Evolutionary conservation across 2,113 vertebrate genomes (phyloP).

Genomic region (Bothrops jararaca): DNA sequence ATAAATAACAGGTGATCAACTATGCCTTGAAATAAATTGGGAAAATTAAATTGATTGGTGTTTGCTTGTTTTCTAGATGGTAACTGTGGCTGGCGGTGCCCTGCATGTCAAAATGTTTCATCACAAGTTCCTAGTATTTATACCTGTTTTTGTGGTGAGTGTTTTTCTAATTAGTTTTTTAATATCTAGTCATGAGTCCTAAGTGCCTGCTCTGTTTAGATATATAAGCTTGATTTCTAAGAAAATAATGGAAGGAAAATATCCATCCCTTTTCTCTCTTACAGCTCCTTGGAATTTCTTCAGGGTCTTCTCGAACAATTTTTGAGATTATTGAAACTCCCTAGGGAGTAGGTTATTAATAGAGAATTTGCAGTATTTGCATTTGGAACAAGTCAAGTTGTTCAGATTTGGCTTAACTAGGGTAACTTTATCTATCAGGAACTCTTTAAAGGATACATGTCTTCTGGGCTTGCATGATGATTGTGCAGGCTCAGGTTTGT

Average conservation of each 20-base stretch:
- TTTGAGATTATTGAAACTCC: neutral
- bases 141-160: slow-evolving; percentile 95
- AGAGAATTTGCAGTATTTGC: neutral
- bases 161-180: neutral
- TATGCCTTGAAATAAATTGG: neutral
- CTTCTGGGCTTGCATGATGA: neutral
- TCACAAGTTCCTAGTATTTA: slow-evolving; percentile 82
- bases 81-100: slow-evolving; percentile 92
- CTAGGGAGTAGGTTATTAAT: neutral
- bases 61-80: slow-evolving; percentile 72
- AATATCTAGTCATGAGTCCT: neutral
- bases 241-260: neutral
- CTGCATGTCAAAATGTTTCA: slow-evolving; percentile 93
- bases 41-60: neutral
- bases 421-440: neutral
- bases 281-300: neutral
- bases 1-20: neutral
- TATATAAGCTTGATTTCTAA: neutral
- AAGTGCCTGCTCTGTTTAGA: neutral
- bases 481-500: neutral
- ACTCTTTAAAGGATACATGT: neutral
- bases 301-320: neutral
- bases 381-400: neutral
- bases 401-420: neutral
- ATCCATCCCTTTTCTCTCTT: neutral